Base-by-base conservation (phyloP, 2,113 vertebrate species). In the Brienomyrus longianalis region DNA sequence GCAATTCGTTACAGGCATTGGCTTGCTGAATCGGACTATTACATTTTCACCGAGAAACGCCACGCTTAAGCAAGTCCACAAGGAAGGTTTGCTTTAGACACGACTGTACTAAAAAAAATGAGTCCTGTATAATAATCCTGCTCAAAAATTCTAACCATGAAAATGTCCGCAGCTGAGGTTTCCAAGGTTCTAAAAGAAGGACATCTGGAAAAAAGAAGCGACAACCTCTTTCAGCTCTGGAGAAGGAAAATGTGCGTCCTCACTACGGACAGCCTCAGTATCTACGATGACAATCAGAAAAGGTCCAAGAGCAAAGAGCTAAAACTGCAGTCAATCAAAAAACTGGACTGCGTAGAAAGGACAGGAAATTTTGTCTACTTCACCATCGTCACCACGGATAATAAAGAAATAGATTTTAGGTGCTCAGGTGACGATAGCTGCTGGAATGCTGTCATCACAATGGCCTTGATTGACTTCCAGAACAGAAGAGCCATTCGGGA, bases 361-460 rank as follows among this genome's bases (percentile, higher is more conserved):
- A 99, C 97, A 62, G 97, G 97, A 93, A 98, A 97, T 93, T 98
- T 98, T 95, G 95, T 99, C 93, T 99, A 99, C 94, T 99, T 99
- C 96, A 99, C 98, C 93, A 97, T 99, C 91, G 98, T 99, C 52
- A 99, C 98, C 92, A 98, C 96, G 13, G 97, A 98, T 94, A 95
- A 96, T 93, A 98, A 98, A 93, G 98, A 99, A 95, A 98, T 99
- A 92, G 98, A 99, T 93, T 99, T 99, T 96, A 96, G 98, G 93
- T 99, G 98, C 94, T 91, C 97, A 0, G 97, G 95, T 70, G 97
- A 98, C 93, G 95, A 96, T 43, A 97, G 96, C 96, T 96, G 97
- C 95, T 99, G 98, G 98, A 98, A 98, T 91, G 97, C 98, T 5
- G 96, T 97, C 90, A 99, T 99, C 95, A 97, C 98, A 45, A 96